These are phyloP conservation scores for Eupeodes latifasciatus DNA, from an alignment of 2,888 invertebrate genomes.

Conservation along the genomic window DNA sequence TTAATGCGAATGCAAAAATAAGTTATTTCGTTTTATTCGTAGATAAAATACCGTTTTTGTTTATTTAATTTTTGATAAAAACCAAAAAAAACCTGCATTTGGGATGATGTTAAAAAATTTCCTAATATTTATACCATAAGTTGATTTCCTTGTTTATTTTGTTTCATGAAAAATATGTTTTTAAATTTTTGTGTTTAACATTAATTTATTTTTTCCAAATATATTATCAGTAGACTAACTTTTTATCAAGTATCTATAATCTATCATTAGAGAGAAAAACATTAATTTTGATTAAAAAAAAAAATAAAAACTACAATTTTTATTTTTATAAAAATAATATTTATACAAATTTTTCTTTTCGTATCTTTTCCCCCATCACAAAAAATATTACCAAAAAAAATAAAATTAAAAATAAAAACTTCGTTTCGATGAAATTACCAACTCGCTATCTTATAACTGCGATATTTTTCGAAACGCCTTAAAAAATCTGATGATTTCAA, in stretches of 20 bases:
- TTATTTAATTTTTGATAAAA: constrained; percentile 71
- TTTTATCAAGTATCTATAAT: constrained; percentile 58
- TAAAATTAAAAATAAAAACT: constrained; percentile 70
- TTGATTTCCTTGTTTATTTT: constrained; percentile 47
- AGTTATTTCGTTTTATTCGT: constrained; percentile 33
- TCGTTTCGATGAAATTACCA: constrained; percentile 74
- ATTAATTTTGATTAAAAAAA: constrained; percentile 35
- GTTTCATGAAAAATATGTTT: constrained; percentile 35
- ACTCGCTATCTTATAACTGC: constrained; percentile 72
- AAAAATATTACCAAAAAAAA: background rate
- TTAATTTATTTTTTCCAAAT: constrained; percentile 46
- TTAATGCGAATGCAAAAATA: constrained; percentile 68
- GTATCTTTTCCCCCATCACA: constrained; percentile 76
- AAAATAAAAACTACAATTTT: constrained; percentile 28
- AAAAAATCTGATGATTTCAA: constrained; percentile 12
- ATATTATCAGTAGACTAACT: constrained; percentile 52
- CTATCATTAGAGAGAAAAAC: constrained; percentile 55
- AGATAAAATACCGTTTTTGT: constrained; percentile 63
- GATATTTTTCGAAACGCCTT: constrained; percentile 70
- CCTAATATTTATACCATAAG: constrained; percentile 45
- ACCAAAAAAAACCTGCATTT: constrained; percentile 63
- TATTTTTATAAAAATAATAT: constrained; percentile 64
- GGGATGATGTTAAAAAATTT: constrained; percentile 69
- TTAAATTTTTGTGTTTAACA: constrained; percentile 67
- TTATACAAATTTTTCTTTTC: constrained; percentile 72